Evolutionary conservation across 2,888 invertebrate species (phyloP), one percentile per base, ranked within the genome.

Genomic region (Reticulitermes lucifugus): DNA sequence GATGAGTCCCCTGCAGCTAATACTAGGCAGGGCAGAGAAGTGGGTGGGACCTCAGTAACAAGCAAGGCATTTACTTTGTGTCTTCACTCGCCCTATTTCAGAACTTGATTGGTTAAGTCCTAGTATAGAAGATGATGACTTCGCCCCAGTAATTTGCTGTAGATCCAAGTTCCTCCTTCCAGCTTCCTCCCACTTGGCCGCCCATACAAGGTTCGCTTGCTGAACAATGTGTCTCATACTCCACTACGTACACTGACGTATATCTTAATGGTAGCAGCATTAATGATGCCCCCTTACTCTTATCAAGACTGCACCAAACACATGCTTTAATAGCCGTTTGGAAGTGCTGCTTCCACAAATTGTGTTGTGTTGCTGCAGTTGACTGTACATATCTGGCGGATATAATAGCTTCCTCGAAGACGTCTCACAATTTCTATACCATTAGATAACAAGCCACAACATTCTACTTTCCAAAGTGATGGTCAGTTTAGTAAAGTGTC

Each of bases 61-160:
- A 77, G 77, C 77, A 46, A 77, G 51, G 22, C 77, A 77, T 77
- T 77, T 46, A 77, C 77, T 77, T 77, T 77, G 77, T 46, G 77
- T 46, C 77, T 77, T 77, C 77, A n/a, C 25, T 12, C 46, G 18
- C 75, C 35, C 71, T 29, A 10, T 73, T 73, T 41, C 6, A 46
- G 77, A 46, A 77, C 77, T 77, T 77, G 77, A 77, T 77, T 77
- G n/a, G 77, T 77, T 77, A 46, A 77, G 77, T 77, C 77, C 46
- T 73, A 46, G 51, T 41, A 46, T 73, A n/a, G 77, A 46, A 46
- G 77, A 77, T 46, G 51, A 77, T 46, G 51, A 22, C 77, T 77
- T 35, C 7, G 22, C n/a, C 77, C 77, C 77, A 77, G 77, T 77
- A 77, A 77, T 77, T 77, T 77, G 77, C 51, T 46, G 35, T 43